Evolutionary conservation across 2,797 vertebrate species (phyloP), one percentile per base, ranked within the genome.

Genomic region (Furcifer pardalis): DNA sequence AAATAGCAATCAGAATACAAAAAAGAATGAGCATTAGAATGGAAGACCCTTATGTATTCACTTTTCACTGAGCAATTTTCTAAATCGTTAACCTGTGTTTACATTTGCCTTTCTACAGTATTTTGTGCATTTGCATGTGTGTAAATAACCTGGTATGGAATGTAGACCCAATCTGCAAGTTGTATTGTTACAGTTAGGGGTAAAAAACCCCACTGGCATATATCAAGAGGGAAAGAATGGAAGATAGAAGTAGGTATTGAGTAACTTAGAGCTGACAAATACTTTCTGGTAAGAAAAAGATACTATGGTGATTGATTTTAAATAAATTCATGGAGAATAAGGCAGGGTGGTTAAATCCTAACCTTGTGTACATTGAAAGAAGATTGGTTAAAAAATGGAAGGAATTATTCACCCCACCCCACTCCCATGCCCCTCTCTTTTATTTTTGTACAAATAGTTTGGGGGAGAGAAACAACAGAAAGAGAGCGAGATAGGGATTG

Each of bases 401-500:
- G 37, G 86, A 71, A 60, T 69, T 62, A 23, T 30, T 72, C 17
- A 35, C 3, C 42, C 10, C n/a, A n/a, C n/a, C n/a, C n/a, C 52
- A 56, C 52, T 19, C 15, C 52, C 52, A 15, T 56, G 52, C 52
- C 21, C 40, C 35, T 15, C 30, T 44, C 49, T 42, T 37, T 49
- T 77, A 75, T 81, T 87, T 82, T 75, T 66, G 27, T 77, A 65
- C n/a, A 71, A 84, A 66, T 49, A 78, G 65, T 85, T 62, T 56
- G 5, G 30, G 7, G 59, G 32, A 60, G n/a, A 80, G n/a, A 66
- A 77, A 81, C 66, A 82, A 81, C 75, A 86, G 89, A 88, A 85
- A 91, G 88, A 90, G 89, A 87, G 86, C 8, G 72, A 84, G 88
- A 89, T 89, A 85, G 78, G 90, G 89, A 88, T 85, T 10, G 72